phyloP scores from a whole-genome alignment of 1,140 invertebrate genomes.

The Heterodera schachtii region DNA sequence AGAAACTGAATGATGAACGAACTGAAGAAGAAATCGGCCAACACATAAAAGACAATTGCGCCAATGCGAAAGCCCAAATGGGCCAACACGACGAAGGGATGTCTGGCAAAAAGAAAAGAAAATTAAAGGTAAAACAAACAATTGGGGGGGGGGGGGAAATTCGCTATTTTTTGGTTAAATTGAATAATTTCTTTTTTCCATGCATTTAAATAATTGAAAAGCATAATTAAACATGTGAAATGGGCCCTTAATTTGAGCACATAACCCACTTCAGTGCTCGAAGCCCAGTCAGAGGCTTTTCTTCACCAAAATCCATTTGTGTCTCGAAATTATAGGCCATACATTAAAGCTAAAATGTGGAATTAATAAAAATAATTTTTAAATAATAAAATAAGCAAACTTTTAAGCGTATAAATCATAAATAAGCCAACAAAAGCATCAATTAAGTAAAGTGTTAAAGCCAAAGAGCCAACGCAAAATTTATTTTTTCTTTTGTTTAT shows the following conservation, averaged over 20 bases:
- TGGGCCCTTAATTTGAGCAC: neutral
- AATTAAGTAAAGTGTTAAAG: no score
- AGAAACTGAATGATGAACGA: conserved; percentile 72
- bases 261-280: conserved; percentile 19
- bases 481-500: no score
- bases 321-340: conserved; percentile 41
- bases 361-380: no score
- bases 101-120: conserved; percentile 40
- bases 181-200: conserved; percentile 19
- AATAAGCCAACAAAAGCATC: no score
- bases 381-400: no score
- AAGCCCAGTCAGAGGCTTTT: conserved; percentile 25
- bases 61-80: conserved; percentile 56
- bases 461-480: no score
- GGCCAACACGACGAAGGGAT: conserved; percentile 58
- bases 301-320: conserved; percentile 37
- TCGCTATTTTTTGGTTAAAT: neutral
- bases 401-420: no score
- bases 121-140: no score
- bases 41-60: conserved; percentile 58
- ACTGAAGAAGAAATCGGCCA: conserved; percentile 56
- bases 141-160: no score
- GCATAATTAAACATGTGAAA: conserved; percentile 1
- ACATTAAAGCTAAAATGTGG: neutral
- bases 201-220: conserved; percentile 2